phyloP scores from a whole-genome alignment of 2,888 invertebrate species.

The Campoplex nolae region DNA sequence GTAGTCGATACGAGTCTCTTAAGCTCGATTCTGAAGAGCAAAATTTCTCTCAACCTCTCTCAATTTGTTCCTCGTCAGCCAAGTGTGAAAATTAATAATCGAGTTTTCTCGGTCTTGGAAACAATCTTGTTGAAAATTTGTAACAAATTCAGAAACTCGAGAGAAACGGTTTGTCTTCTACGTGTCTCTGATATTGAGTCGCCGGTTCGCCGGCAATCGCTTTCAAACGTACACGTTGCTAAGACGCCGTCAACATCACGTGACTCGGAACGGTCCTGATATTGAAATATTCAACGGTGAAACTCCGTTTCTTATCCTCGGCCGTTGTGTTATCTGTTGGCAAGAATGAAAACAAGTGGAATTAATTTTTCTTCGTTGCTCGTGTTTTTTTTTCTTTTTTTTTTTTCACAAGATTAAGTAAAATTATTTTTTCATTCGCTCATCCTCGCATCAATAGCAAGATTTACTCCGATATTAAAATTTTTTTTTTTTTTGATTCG shows the following conservation, averaged over 20 bases:
- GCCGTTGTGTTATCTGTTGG: neutral
- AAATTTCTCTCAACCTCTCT: neutral
- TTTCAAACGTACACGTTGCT: neutral
- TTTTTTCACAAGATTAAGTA: too few species aligned
- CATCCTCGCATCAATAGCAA: too few species aligned
- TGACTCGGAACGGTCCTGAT: neutral
- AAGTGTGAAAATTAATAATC: neutral
- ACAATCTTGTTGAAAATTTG: neutral
- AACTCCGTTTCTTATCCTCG: neutral
- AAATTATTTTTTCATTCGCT: too few species aligned
- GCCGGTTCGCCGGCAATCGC: neutral
- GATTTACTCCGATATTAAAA: too few species aligned
- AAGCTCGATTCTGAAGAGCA: neutral
- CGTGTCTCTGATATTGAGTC: neutral
- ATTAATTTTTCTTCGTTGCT: neutral
- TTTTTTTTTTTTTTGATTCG: too few species aligned
- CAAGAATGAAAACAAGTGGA: neutral
- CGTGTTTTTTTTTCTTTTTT: neutral
- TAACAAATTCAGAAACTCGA: neutral
- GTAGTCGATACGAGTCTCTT: constrained; percentile 13
- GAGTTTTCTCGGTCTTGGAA: neutral
- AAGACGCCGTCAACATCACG: neutral
- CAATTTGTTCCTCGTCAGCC: neutral
- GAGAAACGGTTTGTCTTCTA: neutral
- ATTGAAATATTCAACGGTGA: neutral